Base-by-base conservation (phyloP, 1,140 invertebrate species). In the Saccostrea echinata region DNA sequence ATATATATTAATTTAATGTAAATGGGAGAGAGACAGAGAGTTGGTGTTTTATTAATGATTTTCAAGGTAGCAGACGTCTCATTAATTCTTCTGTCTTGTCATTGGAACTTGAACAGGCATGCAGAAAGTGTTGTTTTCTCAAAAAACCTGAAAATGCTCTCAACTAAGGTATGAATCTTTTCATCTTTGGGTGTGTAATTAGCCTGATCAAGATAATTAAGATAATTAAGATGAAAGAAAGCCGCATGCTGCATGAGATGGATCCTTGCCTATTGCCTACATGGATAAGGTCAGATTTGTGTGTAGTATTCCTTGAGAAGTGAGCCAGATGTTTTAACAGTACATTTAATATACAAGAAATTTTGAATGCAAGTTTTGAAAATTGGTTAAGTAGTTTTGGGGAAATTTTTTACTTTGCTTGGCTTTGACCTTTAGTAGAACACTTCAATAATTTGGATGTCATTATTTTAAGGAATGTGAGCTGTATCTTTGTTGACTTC, bases 1-100 rank as follows among this genome's bases (percentile, higher is more conserved):
- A n/a, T 61, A 61, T 61, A 61, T 76, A 76, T 76, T 76, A 76
- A 76, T 76, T 27, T 30, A 76, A 76, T 76, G 68, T 76, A 76
- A 76, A 76, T 76, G 68, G 24, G 64, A 71, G 12, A 13, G 24
- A 18, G 24, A 30, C 27, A 76, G 27, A 11, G 16, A 33, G 68
- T 30, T 76, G 68, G 55, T 33, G 68, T 76, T 76, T 30, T 76
- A 76, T 27, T 76, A 76, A 76, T 76, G 24, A 76, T 76, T 76
- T 76, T 18, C 11, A 30, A 13, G 68, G 68, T 30, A 76, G 68
- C 30, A 18, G 27, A 33, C 27, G 12, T 33, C 68, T 76, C 27
- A 76, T 76, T 76, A 76, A 76, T 33, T 76, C 68, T 12, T 16
- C 11, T 33, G 68, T 76, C 68, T 30, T 76, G 68, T 76, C 30